phyloP scores from a whole-genome alignment of 2,888 invertebrate genomes.

The Latrodectus elegans region DNA sequence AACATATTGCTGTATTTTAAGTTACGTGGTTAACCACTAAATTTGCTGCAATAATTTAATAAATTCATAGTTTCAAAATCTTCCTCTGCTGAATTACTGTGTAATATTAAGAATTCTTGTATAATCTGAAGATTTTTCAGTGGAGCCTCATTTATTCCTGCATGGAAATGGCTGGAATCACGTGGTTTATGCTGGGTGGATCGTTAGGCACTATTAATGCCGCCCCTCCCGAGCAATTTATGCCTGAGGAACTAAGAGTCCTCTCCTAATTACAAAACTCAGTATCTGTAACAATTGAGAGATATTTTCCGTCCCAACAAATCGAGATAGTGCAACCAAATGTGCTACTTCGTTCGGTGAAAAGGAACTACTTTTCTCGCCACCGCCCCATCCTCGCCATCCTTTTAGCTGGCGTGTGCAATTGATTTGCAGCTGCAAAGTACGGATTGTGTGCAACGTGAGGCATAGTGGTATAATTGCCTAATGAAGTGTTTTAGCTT shows the following conservation, averaged over 20 bases:
- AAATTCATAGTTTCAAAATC: too few relatives aligned
- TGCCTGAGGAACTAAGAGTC: slow-evolving; percentile 54
- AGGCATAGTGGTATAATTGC: slow-evolving; percentile 37
- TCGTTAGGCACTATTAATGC: not conserved
- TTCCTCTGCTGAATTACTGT: too few relatives aligned
- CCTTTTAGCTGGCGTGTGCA: slow-evolving; percentile 6
- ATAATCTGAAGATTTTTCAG: too few relatives aligned
- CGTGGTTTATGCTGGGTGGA: too few relatives aligned
- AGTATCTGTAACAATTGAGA: slow-evolving; percentile 49
- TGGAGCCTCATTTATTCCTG: too few relatives aligned
- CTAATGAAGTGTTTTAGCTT: slow-evolving; percentile 63
- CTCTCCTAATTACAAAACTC: slow-evolving; percentile 64
- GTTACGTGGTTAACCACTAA: too few relatives aligned
- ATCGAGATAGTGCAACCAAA: slow-evolving; percentile 46
- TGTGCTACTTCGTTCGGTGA: slow-evolving; percentile 5
- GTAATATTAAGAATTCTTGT: too few relatives aligned
- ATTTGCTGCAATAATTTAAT: too few relatives aligned
- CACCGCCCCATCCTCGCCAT: not conserved
- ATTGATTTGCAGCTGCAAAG: slow-evolving; percentile 38
- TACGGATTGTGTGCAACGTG: slow-evolving; percentile 18
- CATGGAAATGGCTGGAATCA: too few relatives aligned
- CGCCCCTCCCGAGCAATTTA: slow-evolving; percentile 26
- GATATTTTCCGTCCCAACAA: slow-evolving; percentile 51
- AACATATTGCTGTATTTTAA: too few relatives aligned
- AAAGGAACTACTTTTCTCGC: slow-evolving; percentile 48